phyloP scores from a whole-genome alignment of 2,113 vertebrate genomes.

The Fregetta grallaria region DNA sequence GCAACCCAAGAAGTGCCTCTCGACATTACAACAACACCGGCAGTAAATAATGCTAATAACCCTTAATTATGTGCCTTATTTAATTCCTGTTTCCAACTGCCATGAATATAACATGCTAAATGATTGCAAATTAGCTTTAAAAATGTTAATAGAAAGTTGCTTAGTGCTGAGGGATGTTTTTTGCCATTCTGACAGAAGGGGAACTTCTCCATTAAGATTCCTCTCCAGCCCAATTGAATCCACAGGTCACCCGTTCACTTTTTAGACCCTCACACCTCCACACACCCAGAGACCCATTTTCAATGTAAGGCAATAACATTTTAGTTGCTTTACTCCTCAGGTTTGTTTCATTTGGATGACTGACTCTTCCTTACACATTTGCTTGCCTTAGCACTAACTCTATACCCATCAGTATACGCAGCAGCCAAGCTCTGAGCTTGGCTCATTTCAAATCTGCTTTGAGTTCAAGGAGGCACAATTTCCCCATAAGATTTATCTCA shows the following conservation, averaged over 20 bases:
- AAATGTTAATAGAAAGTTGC: neutral
- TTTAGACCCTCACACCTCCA: neutral
- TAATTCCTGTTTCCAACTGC: neutral
- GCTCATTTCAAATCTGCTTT: neutral
- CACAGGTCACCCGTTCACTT: neutral
- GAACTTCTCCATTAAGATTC: neutral
- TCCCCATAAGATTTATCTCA: neutral
- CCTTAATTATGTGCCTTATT: slow-evolving; percentile 8
- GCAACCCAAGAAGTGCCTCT: neutral
- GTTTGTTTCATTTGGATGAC: neutral
- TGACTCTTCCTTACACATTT: neutral
- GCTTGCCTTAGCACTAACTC: neutral
- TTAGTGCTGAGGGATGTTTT: neutral
- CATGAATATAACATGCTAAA: slow-evolving; percentile 2
- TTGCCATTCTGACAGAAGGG: neutral
- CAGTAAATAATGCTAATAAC: slow-evolving; percentile 29
- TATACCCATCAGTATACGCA: neutral
- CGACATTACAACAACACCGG: neutral
- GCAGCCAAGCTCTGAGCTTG: neutral
- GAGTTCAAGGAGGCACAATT: neutral
- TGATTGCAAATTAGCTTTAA: slow-evolving; percentile 25
- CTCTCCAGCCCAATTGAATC: neutral
- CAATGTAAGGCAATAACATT: neutral
- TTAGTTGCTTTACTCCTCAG: neutral
- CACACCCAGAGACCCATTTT: neutral